Percentiles rank a stretch among this genome's conserved stretches.
These are phyloP conservation scores for Atopsyche davidsoni DNA, from an alignment of 1,140 invertebrate species.

Conservation along the genomic window DNA sequence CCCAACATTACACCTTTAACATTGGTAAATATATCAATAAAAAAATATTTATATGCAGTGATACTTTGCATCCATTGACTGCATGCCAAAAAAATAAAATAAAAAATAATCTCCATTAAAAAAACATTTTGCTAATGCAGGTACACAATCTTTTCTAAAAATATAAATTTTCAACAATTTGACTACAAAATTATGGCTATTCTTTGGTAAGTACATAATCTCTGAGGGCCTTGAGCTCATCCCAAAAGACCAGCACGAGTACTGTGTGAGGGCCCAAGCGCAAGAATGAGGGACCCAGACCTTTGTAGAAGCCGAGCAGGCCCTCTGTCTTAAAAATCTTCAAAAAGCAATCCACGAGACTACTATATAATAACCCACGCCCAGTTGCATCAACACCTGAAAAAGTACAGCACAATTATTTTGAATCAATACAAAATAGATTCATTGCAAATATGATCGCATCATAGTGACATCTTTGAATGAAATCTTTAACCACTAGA, in stretches of 20 bases:
- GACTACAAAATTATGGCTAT: background rate
- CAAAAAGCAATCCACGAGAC: constrained; percentile 68
- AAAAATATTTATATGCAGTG: too few species aligned
- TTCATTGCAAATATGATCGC: too few species aligned
- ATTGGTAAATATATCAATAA: too few species aligned
- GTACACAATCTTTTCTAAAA: background rate
- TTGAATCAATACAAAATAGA: too few species aligned
- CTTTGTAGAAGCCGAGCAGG: constrained; percentile 77
- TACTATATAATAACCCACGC: constrained; percentile 65
- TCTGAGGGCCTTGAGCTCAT: constrained; percentile 59
- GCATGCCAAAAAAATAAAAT: too few species aligned
- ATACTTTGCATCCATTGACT: too few species aligned
- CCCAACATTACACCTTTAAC: too few species aligned
- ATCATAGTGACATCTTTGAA: too few species aligned
- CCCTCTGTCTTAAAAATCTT: constrained; percentile 77
- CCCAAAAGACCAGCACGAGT: constrained; percentile 79
- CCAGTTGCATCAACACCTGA: constrained; percentile 59
- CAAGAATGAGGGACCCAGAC: constrained; percentile 75
- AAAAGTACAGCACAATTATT: too few species aligned
- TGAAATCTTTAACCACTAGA: too few species aligned
- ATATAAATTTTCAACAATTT: constrained; percentile 3
- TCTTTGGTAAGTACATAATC: constrained; percentile 25
- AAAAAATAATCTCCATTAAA: too few species aligned
- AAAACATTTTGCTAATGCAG: too few species aligned
- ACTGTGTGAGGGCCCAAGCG: constrained; percentile 83